These are phyloP conservation scores for Listronotus oregonensis DNA, from an alignment of 1,140 invertebrate species.

Conservation along the genomic window DNA sequence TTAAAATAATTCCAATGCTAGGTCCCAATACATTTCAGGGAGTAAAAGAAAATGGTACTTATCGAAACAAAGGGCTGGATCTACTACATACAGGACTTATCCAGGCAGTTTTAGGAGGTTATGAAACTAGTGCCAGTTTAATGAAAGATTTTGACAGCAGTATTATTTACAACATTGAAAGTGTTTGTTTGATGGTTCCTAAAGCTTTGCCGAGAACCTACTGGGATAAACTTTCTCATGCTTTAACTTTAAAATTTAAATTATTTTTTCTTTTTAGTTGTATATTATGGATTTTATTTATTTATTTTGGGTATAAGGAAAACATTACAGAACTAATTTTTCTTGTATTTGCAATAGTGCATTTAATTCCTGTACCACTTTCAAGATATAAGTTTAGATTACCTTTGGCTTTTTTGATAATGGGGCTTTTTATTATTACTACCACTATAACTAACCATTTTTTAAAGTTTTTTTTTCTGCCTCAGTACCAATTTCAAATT, in stretches of 20 bases:
- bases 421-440: background rate
- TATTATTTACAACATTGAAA: background rate
- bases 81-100: background rate
- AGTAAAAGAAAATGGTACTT: background rate
- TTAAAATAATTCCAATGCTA: background rate
- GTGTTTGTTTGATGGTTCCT: background rate
- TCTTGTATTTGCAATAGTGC: background rate
- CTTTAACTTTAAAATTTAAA: background rate
- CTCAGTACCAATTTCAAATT: background rate
- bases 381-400: slow-evolving; percentile 10
- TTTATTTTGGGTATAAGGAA: background rate
- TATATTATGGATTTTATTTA: slow-evolving; percentile 1
- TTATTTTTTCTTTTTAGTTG: background rate
- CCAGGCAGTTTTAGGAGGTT: slow-evolving; percentile 1
- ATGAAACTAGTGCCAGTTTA: background rate
- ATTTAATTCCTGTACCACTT: background rate
- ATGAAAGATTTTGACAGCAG: slow-evolving; percentile 5
- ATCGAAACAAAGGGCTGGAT: slow-evolving; percentile 8
- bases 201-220: background rate
- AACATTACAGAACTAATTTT: background rate
- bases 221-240: background rate
- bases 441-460: background rate
- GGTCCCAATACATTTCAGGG: background rate
- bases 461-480: background rate
- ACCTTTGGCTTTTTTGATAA: slow-evolving; percentile 5